Percentiles rank a stretch among this genome's conserved stretches.
phyloP scores from a whole-genome alignment of 2,797 vertebrate genomes.

The Morelia viridis region DNA sequence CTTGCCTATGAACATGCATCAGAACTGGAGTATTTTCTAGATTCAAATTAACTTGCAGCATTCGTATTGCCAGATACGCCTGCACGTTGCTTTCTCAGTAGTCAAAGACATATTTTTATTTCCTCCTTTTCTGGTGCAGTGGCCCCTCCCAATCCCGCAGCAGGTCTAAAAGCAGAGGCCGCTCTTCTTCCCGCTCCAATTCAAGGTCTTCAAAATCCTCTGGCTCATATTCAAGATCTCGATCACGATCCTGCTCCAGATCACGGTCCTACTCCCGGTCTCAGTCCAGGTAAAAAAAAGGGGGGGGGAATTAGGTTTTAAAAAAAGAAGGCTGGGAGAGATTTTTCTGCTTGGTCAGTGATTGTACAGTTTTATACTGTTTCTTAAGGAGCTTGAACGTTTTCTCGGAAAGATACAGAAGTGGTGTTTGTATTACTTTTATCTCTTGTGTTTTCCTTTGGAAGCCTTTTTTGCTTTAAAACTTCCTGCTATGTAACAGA shows the following conservation, averaged over 20 bases:
- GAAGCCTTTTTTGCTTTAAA: not conserved
- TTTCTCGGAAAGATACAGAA: not conserved
- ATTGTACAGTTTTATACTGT: not conserved
- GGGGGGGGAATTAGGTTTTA: not conserved
- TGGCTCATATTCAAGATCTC: slow-evolving; percentile 86
- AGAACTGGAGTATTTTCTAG: not conserved
- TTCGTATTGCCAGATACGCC: not conserved
- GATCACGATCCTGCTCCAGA: slow-evolving; percentile 78
- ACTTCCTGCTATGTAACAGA: too few relatives aligned
- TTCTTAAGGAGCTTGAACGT: not conserved
- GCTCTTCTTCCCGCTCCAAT: slow-evolving; percentile 90
- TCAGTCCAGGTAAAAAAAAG: slow-evolving; percentile 82
- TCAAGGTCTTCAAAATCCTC: slow-evolving; percentile 94
- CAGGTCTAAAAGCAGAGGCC: slow-evolving; percentile 87
- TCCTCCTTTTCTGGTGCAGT: slow-evolving; percentile 29
- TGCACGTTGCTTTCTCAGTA: rapidly evolving
- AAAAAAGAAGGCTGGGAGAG: not conserved
- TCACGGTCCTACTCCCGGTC: slow-evolving; percentile 88
- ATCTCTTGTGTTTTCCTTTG: not conserved
- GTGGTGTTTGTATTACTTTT: not conserved
- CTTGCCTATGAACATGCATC: not conserved
- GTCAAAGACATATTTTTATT: not conserved
- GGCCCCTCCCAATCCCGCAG: slow-evolving; percentile 83
- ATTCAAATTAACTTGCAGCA: not conserved
- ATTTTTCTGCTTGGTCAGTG: not conserved